Evolutionary conservation across 2,888 invertebrate genomes (phyloP), one percentile per base, ranked within the genome.

Genomic region (Pilophorus perplexus): DNA sequence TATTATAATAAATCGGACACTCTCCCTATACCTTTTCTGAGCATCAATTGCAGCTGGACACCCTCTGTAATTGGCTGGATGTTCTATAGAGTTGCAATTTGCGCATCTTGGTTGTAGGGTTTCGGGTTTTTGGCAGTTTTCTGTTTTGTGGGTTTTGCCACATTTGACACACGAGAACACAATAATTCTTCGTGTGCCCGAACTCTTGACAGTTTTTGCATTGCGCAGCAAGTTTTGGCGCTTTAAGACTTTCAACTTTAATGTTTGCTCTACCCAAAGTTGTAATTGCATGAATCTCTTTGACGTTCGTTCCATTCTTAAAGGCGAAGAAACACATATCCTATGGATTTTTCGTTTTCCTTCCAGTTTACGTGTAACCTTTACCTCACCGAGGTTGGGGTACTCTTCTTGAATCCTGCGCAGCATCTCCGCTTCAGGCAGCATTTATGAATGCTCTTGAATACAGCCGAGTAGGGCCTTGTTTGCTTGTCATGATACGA

Each of bases 281-380:
- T 5, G 46, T 46, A 10, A 46, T 46, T 46, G 46, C 46, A 46
- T 46, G 46, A 20, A 46, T 46, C 3, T 46, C 46, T 20, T 46
- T 46, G 46, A 46, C 12, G 18, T 46, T 46, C 18, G 46, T 46
- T 16, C 20, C 16, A 46, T 46, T 46, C 18, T 46, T 16, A 46
- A 46, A 46, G 46, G 16, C 16, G 12, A 5, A 16, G 10, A 46
- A 16, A 4, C 22, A 46, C 16, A 16, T 5, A 16, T 46, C 18
- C 18, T 5, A 3, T 46, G 33, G 33, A 33, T 46, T 16, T 46
- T 46, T 18, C 5, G 46, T 46, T 46, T 46, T 46, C 46, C 46
- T 22, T 46, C 46, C 46, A 46, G 18, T 46, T 46, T 46, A 22
- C 46, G 46, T 22, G 46, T 46, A n/a, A 40, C 40, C 46, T 46